Conservation (phyloP, 37 sponge, comb jelly and placozoan species). For the Haliclona indistincta region DNA sequence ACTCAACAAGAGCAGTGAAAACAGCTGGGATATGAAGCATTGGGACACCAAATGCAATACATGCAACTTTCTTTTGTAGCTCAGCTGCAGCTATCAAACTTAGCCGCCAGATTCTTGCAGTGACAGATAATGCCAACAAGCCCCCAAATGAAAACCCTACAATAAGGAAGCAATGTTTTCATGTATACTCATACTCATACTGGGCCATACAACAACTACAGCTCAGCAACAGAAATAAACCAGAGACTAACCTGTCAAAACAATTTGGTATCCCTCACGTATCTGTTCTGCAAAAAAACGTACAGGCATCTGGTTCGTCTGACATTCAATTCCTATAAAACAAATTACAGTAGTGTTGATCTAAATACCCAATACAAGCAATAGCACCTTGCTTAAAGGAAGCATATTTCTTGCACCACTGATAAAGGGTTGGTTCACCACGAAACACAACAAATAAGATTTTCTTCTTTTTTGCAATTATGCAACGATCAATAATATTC, state of each 20-base stretch:
- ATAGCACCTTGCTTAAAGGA: constrained; percentile 53
- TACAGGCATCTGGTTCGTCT: constrained; percentile 33
- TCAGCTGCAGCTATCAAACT: constrained; percentile 2
- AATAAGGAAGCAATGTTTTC: neutral
- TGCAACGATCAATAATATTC: constrained; percentile 22
- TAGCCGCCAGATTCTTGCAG: constrained; percentile 32
- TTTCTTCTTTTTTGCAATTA: constrained; percentile 45
- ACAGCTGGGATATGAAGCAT: constrained; percentile 25
- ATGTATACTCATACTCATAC: too few species aligned
- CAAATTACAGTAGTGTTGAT: neutral
- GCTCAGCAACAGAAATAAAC: too few species aligned
- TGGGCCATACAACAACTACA: too few species aligned
- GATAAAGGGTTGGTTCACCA: constrained; percentile 25
- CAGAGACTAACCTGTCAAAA: constrained; percentile 35
- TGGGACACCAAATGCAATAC: constrained; percentile 65
- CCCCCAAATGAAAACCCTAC: constrained; percentile 68
- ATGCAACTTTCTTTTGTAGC: constrained; percentile 26
- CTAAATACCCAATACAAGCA: neutral
- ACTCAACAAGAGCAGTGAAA: neutral
- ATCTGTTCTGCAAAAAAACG: constrained; percentile 57
- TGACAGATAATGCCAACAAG: constrained; percentile 49
- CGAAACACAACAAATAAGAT: constrained; percentile 41
- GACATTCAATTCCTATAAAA: constrained; percentile 22
- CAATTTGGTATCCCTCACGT: constrained; percentile 22
- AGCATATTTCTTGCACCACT: constrained; percentile 28